A percentile compares a stretch with the other conserved stretches of the same genome.
Evolutionary conservation across 2,797 vertebrate genomes (phyloP).

Genomic region (Protosalanx chinensis): DNA sequence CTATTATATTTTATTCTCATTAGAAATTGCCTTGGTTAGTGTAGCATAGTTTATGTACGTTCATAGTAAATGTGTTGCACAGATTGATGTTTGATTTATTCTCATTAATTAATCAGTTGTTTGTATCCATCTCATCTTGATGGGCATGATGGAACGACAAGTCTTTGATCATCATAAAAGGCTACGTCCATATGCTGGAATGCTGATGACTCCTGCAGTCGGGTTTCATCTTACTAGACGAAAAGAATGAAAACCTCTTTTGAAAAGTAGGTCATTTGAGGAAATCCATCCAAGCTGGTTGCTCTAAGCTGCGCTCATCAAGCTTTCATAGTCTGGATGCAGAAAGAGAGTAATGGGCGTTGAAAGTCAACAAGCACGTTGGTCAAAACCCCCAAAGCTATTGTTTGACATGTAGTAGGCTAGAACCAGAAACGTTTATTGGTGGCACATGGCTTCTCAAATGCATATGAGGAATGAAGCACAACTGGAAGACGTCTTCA

Average conservation of each 20-base stretch:
- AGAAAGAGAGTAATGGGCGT: background rate
- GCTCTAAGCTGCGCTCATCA: conserved; percentile 38
- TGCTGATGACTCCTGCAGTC: background rate
- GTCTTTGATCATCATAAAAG: background rate
- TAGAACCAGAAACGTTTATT: background rate
- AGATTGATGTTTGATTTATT: too few species aligned
- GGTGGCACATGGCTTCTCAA: background rate
- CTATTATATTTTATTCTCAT: too few species aligned
- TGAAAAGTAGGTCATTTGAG: conserved; percentile 69
- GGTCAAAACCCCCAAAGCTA: background rate
- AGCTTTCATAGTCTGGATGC: conserved; percentile 19
- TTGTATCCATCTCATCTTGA: too few species aligned
- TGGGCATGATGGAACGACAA: too few species aligned
- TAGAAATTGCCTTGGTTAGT: too few species aligned
- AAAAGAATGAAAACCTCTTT: conserved; percentile 58
- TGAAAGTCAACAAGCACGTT: background rate
- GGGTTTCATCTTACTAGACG: conserved; percentile 4
- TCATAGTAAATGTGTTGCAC: too few species aligned
- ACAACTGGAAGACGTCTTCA: conserved; percentile 24
- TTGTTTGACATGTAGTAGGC: background rate
- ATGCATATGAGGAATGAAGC: background rate
- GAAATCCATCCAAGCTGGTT: conserved; percentile 45
- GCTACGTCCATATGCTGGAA: background rate
- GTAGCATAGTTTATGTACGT: too few species aligned
- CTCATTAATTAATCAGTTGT: too few species aligned